Conservation (phyloP, 2,888 invertebrate genomes). For the Polymixis flavicincta region DNA sequence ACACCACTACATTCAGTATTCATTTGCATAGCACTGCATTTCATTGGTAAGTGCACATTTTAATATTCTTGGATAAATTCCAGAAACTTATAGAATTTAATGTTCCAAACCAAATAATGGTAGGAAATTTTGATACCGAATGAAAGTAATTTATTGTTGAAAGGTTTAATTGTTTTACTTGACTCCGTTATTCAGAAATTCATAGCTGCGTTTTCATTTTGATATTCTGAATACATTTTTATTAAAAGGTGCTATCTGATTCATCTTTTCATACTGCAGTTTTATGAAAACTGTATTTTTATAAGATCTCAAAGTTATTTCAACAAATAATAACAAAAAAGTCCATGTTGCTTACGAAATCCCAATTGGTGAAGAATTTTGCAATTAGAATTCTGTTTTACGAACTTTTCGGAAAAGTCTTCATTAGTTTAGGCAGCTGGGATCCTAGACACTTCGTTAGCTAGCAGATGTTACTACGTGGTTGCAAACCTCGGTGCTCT, state of each 20-base stretch:
- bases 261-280: background rate
- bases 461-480: conserved; percentile 11
- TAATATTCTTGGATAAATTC: conserved; percentile 50
- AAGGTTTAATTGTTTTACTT: background rate
- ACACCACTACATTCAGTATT: conserved; percentile 74
- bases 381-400: background rate
- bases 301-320: background rate
- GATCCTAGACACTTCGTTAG: background rate
- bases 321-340: background rate
- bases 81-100: conserved; percentile 47
- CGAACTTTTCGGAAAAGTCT: background rate
- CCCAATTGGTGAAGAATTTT: no score
- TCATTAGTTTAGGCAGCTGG: background rate
- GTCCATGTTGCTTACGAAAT: background rate
- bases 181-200: background rate
- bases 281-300: background rate
- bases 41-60: conserved; percentile 75
- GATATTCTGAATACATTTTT: conserved; percentile 1
- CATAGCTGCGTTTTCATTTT: background rate
- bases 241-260: background rate
- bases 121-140: background rate
- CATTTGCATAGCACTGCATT: conserved; percentile 79
- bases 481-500: background rate
- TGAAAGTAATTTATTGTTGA: conserved; percentile 20
- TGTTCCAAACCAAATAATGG: conserved; percentile 41